These are phyloP conservation scores for Cardiocondyla obscurior DNA, from an alignment of 1,140 invertebrate species.

Conservation along the genomic window DNA sequence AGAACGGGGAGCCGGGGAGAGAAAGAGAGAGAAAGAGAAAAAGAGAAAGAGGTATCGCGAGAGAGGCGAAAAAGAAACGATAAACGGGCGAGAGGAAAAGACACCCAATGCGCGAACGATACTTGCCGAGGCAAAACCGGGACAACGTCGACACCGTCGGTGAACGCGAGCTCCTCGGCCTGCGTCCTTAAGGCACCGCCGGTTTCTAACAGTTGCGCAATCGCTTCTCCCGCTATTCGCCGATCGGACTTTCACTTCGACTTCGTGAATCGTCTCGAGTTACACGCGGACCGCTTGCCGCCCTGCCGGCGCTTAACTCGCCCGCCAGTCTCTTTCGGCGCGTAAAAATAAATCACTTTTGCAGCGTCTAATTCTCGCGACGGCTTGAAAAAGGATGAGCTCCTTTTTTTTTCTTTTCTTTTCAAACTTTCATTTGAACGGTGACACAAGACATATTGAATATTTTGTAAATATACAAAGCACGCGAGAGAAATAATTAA, in stretches of 20 bases:
- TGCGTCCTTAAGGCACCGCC: conserved; percentile 15
- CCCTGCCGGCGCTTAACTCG: not conserved
- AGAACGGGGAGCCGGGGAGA: too few species aligned
- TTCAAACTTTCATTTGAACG: not conserved
- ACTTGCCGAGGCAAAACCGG: conserved; percentile 57
- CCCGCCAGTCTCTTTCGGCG: not conserved
- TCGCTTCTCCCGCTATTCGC: not conserved
- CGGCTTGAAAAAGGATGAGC: too few species aligned
- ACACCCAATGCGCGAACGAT: conserved; percentile 58
- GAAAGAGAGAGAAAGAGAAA: not conserved
- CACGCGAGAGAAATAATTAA: not conserved
- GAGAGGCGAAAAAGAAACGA: conserved; percentile 1
- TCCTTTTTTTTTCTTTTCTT: too few species aligned
- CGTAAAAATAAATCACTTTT: not conserved
- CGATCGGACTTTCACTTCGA: conserved; percentile 36
- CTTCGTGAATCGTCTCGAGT: conserved; percentile 24
- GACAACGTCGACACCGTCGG: conserved; percentile 49
- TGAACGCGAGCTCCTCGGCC: not conserved
- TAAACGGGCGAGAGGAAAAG: conserved; percentile 22
- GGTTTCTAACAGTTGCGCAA: conserved; percentile 20
- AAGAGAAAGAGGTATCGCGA: not conserved
- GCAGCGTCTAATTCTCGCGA: not conserved
- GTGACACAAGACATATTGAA: not conserved
- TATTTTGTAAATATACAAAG: not conserved
- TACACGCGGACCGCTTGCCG: not conserved